Percentiles rank a stretch among this genome's conserved stretches.
These are phyloP conservation scores for Leptinotarsa texana DNA, from an alignment of 1,140 invertebrate genomes.

Conservation along the genomic window DNA sequence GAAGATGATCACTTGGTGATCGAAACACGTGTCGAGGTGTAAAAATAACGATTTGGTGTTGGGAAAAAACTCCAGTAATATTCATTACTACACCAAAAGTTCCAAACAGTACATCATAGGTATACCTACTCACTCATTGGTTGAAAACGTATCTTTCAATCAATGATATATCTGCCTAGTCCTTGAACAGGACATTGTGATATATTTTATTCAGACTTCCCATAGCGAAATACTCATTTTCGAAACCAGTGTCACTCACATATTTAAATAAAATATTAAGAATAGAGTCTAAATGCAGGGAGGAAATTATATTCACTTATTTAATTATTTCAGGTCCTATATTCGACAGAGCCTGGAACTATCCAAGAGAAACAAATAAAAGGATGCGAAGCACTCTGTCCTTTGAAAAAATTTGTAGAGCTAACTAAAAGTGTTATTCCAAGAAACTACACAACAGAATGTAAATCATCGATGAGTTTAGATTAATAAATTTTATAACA, in stretches of 20 bases:
- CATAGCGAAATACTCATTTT: background rate
- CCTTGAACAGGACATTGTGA: background rate
- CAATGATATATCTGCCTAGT: background rate
- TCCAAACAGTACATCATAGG: too few relatives aligned
- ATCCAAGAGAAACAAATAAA: slow-evolving; percentile 36
- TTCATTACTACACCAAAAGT: too few relatives aligned
- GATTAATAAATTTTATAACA: background rate
- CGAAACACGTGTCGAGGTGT: too few relatives aligned
- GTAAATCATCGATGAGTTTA: slow-evolving; percentile 36
- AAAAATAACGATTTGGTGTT: too few relatives aligned
- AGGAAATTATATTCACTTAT: background rate
- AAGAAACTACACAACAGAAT: slow-evolving; percentile 48
- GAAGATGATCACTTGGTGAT: too few relatives aligned
- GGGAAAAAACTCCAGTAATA: too few relatives aligned
- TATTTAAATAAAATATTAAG: background rate
- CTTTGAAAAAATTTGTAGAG: slow-evolving; percentile 42
- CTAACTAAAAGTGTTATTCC: slow-evolving; percentile 42
- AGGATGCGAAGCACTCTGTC: slow-evolving; percentile 41
- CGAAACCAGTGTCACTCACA: background rate
- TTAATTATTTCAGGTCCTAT: slow-evolving; percentile 39
- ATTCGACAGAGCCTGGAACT: slow-evolving; percentile 35
- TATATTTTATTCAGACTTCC: background rate
- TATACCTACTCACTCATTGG: too few relatives aligned
- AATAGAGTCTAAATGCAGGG: too few relatives aligned
- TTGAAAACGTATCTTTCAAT: background rate